These are phyloP conservation scores for Sebastes schlegelii DNA, from an alignment of 2,113 vertebrate species.

Conservation along the genomic window DNA sequence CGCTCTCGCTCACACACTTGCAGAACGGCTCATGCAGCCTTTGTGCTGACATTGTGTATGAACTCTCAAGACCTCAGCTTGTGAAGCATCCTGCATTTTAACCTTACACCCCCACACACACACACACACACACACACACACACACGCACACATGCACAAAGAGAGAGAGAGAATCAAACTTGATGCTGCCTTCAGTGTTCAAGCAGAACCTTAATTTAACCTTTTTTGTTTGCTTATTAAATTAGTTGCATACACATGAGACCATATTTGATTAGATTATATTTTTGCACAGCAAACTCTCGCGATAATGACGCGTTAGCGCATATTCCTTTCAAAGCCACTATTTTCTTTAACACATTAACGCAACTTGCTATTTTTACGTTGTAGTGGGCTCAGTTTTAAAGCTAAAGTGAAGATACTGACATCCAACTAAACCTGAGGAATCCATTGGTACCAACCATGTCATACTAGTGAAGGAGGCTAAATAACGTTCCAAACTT, in stretches of 20 bases:
- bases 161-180: too few relatives aligned
- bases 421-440: too few relatives aligned
- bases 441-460: too few relatives aligned
- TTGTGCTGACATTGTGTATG: constrained; percentile 68
- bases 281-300: not conserved
- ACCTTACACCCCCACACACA: constrained; percentile 26
- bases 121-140: constrained; percentile 28
- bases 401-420: too few relatives aligned
- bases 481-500: too few relatives aligned
- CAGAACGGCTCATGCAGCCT: constrained; percentile 61
- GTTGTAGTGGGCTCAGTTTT: too few relatives aligned
- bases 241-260: not conserved
- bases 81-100: constrained; percentile 62
- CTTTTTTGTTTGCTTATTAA: not conserved
- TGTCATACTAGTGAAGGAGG: too few relatives aligned
- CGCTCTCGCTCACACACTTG: constrained; percentile 7
- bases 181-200: too few relatives aligned
- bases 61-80: constrained; percentile 57
- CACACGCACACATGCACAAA: constrained; percentile 4
- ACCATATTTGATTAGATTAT: not conserved
- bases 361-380: too few relatives aligned
- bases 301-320: too few relatives aligned
- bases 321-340: too few relatives aligned
- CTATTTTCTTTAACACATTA: too few relatives aligned
- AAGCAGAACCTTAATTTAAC: constrained; percentile 7